phyloP scores from a whole-genome alignment of 2,888 invertebrate genomes.

The Deilephila elpenor region DNA sequence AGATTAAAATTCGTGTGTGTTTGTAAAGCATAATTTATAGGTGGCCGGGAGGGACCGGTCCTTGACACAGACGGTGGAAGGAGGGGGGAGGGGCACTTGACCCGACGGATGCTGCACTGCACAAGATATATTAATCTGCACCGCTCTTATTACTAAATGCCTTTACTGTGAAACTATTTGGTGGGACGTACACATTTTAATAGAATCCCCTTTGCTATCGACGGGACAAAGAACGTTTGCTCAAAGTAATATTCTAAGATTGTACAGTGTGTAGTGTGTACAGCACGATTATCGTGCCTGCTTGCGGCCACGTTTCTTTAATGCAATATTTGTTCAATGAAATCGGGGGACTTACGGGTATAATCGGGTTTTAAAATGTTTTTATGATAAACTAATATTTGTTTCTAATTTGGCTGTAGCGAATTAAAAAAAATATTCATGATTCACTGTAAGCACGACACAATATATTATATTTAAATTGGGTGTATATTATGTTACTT shows the following conservation, averaged over 20 bases:
- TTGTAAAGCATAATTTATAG: constrained; percentile 35
- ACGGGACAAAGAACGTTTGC: constrained; percentile 12
- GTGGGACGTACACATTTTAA: neutral
- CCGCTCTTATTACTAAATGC: constrained; percentile 38
- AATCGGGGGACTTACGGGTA: no score
- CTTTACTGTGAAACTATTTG: constrained; percentile 23
- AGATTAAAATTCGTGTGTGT: constrained; percentile 17
- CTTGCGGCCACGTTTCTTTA: neutral
- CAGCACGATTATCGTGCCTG: neutral
- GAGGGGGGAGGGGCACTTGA: constrained; percentile 39
- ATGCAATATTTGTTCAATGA: neutral
- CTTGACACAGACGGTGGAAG: constrained; percentile 42
- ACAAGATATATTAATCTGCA: constrained; percentile 45
- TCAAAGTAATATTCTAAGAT: constrained; percentile 8
- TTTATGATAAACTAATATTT: neutral
- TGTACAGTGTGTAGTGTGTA: neutral
- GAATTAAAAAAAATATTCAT: no score
- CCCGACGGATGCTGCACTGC: constrained; percentile 42
- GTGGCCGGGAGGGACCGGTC: constrained; percentile 39
- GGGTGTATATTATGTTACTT: no score
- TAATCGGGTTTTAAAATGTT: no score
- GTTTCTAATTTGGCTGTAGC: neutral
- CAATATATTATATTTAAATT: no score
- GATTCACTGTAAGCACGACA: no score
- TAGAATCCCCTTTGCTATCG: neutral